Evolutionary conservation across 2,113 vertebrate genomes (phyloP), one percentile per base, ranked within the genome.

Genomic region (Rafetus swinhoei): DNA sequence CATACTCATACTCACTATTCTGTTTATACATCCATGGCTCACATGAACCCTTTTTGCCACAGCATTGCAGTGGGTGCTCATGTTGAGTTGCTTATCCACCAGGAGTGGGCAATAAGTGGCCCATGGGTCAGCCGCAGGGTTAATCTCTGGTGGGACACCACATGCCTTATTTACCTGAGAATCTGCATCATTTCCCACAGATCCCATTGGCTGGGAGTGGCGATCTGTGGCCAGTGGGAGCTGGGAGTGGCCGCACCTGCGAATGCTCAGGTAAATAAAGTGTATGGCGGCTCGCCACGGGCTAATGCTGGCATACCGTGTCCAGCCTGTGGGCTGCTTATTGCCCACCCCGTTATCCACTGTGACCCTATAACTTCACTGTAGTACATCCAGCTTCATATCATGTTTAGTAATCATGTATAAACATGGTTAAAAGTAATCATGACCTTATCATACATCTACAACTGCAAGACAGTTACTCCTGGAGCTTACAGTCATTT

Each of bases 31-130:
- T 62, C 57, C 45, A 87, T 85, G 77, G 62, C 55, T 57, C 85
- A 4, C 52, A 21, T 82, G 81, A 6, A 24, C 69, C 45, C 59
- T 77, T 92, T 65, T 35, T 81, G 79, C 81, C 90, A 32, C 52
- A 77, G n/a, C 56, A 19, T 59, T 69, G 1, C 0, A 0, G 32
- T 82, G 52, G 8, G 39, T 76, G 12, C 39, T 25, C 24, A 14
- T 76, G 22, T 15, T 50, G 21, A 50, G 39, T 76, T 76, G 10
- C n/a, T 39, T 76, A 45, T 50, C 22, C 74, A 76, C 5, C 53
- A 54, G 53, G 53, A 14, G 45, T 45, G 10, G 53, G 53, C 53
- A 54, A 54, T 54, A 54, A 54, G 53, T 54, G 45, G 53, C 53
- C 53, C 10, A 14, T 54, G 53, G 53, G 4, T 45, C 45, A 45